A percentile compares a stretch with the other conserved stretches of the same genome.
phyloP scores from a whole-genome alignment of 1,140 invertebrate species.

The Caerostris darwini region DNA sequence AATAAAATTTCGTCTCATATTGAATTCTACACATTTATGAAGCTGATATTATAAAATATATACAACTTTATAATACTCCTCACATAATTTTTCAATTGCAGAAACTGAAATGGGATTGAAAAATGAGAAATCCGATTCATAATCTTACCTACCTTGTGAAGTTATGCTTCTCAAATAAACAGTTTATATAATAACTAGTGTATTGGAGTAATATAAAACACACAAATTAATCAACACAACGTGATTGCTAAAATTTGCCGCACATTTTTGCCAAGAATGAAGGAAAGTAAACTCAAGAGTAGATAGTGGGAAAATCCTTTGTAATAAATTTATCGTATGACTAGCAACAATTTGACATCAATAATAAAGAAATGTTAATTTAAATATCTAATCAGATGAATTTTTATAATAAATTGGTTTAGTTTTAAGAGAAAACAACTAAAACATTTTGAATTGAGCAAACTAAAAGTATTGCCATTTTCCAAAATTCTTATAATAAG shows the following conservation, averaged over 20 bases:
- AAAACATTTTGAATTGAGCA: slow-evolving; percentile 60
- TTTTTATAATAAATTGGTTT: not conserved
- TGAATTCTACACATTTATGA: too few relatives aligned
- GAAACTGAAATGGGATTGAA: too few relatives aligned
- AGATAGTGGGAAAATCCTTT: not conserved
- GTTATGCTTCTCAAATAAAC: too few relatives aligned
- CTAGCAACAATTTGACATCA: not conserved
- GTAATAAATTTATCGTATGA: not conserved
- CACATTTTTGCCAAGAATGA: not conserved
- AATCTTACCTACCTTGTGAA: too few relatives aligned
- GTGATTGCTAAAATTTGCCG: not conserved
- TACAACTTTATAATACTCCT: too few relatives aligned
- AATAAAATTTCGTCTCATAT: too few relatives aligned
- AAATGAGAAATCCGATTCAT: too few relatives aligned
- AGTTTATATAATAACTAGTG: too few relatives aligned
- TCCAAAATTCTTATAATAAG: not conserved
- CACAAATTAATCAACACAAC: not conserved
- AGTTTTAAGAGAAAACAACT: slow-evolving; percentile 6
- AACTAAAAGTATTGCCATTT: slow-evolving; percentile 41
- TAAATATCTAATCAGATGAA: not conserved
- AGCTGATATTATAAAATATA: too few relatives aligned
- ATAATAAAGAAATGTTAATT: not conserved
- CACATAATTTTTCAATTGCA: too few relatives aligned
- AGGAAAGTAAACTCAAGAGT: not conserved
- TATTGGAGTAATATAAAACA: too few relatives aligned